Evolutionary conservation across 2,888 invertebrate genomes (phyloP).

Genomic region (Zaprionus lineosus): DNA sequence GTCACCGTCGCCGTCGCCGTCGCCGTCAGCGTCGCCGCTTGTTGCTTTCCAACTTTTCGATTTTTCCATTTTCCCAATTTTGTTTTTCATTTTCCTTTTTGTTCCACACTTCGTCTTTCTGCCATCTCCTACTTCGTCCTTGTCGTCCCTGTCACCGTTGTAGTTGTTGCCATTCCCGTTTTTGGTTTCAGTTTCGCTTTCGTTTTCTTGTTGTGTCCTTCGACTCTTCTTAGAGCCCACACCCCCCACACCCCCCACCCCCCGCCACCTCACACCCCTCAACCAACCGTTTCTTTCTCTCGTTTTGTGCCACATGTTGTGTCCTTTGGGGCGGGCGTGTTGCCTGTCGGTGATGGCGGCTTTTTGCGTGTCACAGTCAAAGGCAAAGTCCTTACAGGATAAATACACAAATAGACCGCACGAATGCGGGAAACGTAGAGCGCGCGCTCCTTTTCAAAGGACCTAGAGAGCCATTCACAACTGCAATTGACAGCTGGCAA

Average conservation of each 20-base stretch:
- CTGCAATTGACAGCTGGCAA: conserved; percentile 52
- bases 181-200: too few relatives aligned
- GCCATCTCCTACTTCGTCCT: too few relatives aligned
- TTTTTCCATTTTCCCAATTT: conserved; percentile 9
- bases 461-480: conserved; percentile 14
- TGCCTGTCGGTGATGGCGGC: neutral
- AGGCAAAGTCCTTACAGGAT: conserved; percentile 23
- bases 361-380: conserved; percentile 38
- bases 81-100: conserved; percentile 5
- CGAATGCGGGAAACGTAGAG: too few relatives aligned
- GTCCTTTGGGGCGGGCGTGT: neutral
- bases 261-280: too few relatives aligned
- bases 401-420: conserved; percentile 22
- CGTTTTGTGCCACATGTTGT: neutral
- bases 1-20: conserved; percentile 68
- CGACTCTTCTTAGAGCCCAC: too few relatives aligned
- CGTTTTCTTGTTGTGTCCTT: too few relatives aligned
- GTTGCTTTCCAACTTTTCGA: conserved; percentile 72
- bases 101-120: neutral
- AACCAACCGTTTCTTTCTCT: neutral
- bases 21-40: conserved; percentile 68
- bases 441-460: too few relatives aligned
- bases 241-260: too few relatives aligned
- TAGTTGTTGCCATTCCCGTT: too few relatives aligned
- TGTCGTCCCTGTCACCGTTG: too few relatives aligned